phyloP scores from a whole-genome alignment of 1,140 invertebrate genomes.

The Triops cancriformis region DNA sequence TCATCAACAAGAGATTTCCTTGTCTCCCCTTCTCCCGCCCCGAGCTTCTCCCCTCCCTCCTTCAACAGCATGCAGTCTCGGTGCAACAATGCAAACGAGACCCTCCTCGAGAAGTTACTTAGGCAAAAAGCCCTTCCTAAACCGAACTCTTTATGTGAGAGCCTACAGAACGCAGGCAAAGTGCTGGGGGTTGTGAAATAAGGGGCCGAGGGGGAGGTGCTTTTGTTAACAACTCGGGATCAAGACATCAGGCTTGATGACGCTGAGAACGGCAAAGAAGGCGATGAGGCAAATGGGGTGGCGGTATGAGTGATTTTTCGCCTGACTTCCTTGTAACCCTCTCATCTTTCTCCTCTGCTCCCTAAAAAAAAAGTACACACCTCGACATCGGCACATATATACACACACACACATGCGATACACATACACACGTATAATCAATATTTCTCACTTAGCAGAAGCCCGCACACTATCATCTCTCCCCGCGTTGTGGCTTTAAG shows the following conservation, averaged over 20 bases:
- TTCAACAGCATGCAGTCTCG: neutral
- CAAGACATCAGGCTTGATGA: neutral
- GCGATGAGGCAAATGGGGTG: slow-evolving; percentile 7
- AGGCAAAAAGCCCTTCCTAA: slow-evolving; percentile 4
- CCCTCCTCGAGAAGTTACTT: slow-evolving; percentile 3
- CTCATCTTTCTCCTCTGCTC: neutral
- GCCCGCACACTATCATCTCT: neutral
- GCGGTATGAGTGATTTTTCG: slow-evolving; percentile 13
- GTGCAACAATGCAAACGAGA: neutral
- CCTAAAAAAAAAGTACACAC: neutral
- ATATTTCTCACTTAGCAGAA: slow-evolving; percentile 14
- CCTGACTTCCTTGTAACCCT: slow-evolving; percentile 11
- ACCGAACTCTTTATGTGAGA: neutral
- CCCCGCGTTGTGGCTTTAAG: neutral
- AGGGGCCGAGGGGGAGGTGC: neutral
- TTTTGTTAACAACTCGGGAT: slow-evolving; percentile 2
- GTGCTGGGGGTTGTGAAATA: neutral
- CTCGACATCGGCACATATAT: slow-evolving; percentile 3
- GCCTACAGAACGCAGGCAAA: neutral
- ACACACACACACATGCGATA: neutral
- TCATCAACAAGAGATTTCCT: slow-evolving; percentile 7
- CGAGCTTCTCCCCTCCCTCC: neutral
- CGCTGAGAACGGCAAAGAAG: neutral
- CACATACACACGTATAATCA: slow-evolving; percentile 1
- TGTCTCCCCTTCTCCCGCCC: neutral